Conservation (phyloP, 2,797 vertebrate species). For the Malurus leucopterus region DNA sequence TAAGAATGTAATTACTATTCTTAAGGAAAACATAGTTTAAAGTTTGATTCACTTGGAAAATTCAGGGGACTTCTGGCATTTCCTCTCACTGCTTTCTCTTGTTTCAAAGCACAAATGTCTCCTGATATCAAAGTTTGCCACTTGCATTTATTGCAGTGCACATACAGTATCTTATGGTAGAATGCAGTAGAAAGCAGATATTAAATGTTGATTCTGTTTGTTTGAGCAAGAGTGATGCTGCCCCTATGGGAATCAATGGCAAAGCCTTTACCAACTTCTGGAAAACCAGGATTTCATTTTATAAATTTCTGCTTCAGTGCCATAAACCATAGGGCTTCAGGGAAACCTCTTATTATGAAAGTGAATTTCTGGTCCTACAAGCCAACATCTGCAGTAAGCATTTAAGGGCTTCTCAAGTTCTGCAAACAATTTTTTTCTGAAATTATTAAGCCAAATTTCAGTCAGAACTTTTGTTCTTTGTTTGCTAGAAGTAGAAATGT, state of each 20-base stretch:
- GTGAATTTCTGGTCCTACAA: background rate
- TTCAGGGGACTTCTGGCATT: background rate
- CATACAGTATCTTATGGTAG: background rate
- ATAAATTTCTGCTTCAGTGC: background rate
- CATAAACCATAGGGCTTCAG: background rate
- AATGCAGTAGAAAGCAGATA: background rate
- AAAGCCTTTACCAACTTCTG: background rate
- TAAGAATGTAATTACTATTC: background rate
- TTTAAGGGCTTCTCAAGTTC: background rate
- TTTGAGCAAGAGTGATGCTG: background rate
- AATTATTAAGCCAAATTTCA: background rate
- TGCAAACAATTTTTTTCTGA: background rate
- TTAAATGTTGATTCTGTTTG: background rate
- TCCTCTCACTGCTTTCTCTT: background rate
- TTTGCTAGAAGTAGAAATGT: background rate
- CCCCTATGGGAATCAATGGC: background rate
- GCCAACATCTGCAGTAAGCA: background rate
- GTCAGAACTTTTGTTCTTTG: background rate
- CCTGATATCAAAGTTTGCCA: background rate
- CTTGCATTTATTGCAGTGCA: background rate
- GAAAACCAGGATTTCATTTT: background rate
- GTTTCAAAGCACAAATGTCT: background rate
- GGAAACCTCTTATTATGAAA: background rate
- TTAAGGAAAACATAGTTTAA: background rate
- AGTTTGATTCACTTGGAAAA: background rate